Percentiles rank a stretch among this genome's conserved stretches.
Evolutionary conservation across 2,113 vertebrate genomes (phyloP).

Genomic region (Heptranchias perlo): DNA sequence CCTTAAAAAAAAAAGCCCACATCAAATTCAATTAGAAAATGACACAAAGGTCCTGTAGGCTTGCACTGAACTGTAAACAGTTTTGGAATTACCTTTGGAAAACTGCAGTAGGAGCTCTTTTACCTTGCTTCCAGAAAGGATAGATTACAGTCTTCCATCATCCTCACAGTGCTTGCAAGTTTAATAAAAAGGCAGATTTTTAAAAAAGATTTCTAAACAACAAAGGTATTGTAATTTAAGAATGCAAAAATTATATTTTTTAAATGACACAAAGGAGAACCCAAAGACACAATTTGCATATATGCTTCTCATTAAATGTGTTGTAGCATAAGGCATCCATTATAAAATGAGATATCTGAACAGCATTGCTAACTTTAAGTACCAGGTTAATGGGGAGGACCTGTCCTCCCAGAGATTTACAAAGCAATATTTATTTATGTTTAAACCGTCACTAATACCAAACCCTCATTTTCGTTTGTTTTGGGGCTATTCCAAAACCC

Average conservation of each 20-base stretch:
- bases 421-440: slow-evolving; percentile 40
- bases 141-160: slow-evolving; percentile 29
- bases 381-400: background rate
- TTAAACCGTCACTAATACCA: slow-evolving; percentile 41
- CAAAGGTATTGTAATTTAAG: background rate
- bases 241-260: background rate
- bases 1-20: background rate
- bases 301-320: background rate
- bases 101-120: background rate
- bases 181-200: slow-evolving; percentile 1
- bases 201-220: background rate
- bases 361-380: background rate
- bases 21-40: slow-evolving; percentile 22
- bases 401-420: background rate
- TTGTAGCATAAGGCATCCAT: background rate
- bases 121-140: background rate
- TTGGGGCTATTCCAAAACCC: slow-evolving; percentile 41
- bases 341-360: background rate
- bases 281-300: background rate
- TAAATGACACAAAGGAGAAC: background rate
- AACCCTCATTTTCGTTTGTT: slow-evolving; percentile 40
- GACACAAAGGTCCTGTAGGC: background rate
- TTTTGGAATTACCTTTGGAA: slow-evolving; percentile 10
- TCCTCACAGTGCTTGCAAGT: background rate
- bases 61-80: background rate